A percentile compares a stretch with the other conserved stretches of the same genome.
Evolutionary conservation across 2,888 invertebrate genomes (phyloP).

Genomic region (Drosophila ezoana): DNA sequence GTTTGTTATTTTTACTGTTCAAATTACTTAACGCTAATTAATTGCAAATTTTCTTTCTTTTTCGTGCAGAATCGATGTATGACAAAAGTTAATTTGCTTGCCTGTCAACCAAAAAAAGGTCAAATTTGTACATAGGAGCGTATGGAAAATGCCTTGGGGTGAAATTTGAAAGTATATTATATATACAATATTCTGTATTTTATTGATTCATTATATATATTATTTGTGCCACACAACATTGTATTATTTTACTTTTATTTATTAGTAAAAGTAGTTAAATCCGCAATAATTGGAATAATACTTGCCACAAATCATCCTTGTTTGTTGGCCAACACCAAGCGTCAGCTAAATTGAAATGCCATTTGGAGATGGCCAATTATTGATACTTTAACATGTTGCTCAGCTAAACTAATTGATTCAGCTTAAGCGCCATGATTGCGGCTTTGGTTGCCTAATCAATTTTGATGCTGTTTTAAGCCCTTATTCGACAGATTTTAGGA

Average conservation of each 20-base stretch:
- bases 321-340: not conserved
- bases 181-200: too few species aligned
- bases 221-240: too few species aligned
- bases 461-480: slow-evolving; percentile 25
- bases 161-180: too few species aligned
- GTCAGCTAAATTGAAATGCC: slow-evolving; percentile 4
- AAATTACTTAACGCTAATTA: slow-evolving; percentile 68
- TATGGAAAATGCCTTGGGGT: too few species aligned
- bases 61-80: slow-evolving; percentile 58
- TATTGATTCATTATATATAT: too few species aligned
- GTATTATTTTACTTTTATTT: too few species aligned
- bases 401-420: slow-evolving; percentile 58
- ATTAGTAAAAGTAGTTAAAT: too few species aligned
- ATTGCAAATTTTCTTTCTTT: slow-evolving; percentile 60
- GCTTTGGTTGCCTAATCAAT: slow-evolving; percentile 43
- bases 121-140: slow-evolving; percentile 3
- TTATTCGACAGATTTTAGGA: slow-evolving; percentile 10
- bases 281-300: too few species aligned
- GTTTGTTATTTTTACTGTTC: slow-evolving; percentile 11
- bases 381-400: slow-evolving; percentile 16
- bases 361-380: slow-evolving; percentile 12
- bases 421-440: slow-evolving; percentile 51
- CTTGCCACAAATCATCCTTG: not conserved
- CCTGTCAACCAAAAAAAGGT: slow-evolving; percentile 29
- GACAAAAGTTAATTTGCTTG: slow-evolving; percentile 48